Evolutionary conservation across 2,888 invertebrate genomes (phyloP).

Genomic region (Smittia sp.): DNA sequence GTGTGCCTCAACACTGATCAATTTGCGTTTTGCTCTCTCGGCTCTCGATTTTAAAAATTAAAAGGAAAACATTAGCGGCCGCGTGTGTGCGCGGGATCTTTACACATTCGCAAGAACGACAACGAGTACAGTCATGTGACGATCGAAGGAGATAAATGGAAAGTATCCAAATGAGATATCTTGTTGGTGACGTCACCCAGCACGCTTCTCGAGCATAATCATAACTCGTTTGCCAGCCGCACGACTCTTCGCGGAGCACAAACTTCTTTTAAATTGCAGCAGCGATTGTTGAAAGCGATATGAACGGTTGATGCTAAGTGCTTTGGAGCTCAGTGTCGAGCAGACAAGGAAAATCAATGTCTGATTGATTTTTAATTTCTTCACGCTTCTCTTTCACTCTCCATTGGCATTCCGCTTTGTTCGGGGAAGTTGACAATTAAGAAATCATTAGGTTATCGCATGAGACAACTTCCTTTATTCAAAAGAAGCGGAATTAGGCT

Average conservation of each 20-base stretch:
- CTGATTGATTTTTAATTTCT: conserved; percentile 27
- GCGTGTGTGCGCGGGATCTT: neutral
- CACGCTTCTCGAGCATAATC: conserved; percentile 15
- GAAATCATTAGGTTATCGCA: too few relatives aligned
- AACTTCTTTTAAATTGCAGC: conserved; percentile 15
- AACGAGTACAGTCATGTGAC: neutral
- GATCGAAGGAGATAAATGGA: neutral
- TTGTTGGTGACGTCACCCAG: conserved; percentile 18
- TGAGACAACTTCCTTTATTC: too few relatives aligned
- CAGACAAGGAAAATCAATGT: conserved; percentile 18
- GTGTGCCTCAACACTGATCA: neutral
- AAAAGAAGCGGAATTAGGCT: neutral
- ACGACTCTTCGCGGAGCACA: neutral
- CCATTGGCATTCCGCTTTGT: too few relatives aligned
- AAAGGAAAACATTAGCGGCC: conserved; percentile 28
- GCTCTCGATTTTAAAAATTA: conserved; percentile 17
- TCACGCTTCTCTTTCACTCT: neutral
- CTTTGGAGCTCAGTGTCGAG: neutral
- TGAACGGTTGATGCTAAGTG: neutral
- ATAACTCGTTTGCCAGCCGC: neutral
- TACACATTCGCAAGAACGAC: neutral
- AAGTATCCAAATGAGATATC: neutral
- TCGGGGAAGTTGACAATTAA: too few relatives aligned
- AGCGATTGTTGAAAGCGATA: conserved; percentile 25
- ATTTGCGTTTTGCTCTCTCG: neutral